These are phyloP conservation scores for Parauchenoglanis punctatus DNA, from an alignment of 2,797 vertebrate genomes.

Conservation along the genomic window DNA sequence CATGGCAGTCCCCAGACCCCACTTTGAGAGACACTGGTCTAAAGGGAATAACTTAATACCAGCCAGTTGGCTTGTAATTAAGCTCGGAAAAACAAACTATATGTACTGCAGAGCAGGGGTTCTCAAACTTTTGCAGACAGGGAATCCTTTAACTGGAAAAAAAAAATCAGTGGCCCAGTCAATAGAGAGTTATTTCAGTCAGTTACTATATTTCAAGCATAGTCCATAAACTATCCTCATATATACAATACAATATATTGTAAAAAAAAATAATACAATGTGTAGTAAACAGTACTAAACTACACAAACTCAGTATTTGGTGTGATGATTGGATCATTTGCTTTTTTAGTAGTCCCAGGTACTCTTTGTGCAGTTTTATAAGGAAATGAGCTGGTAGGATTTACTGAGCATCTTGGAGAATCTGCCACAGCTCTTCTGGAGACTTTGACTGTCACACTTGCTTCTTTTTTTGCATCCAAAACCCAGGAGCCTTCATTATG, in stretches of 20 bases:
- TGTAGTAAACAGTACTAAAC: too few species aligned
- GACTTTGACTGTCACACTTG: too few species aligned
- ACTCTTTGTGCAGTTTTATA: too few species aligned
- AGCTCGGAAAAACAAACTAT: conserved; percentile 10
- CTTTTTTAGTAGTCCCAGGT: too few species aligned
- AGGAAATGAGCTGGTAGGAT: too few species aligned
- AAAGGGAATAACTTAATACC: conserved; percentile 18
- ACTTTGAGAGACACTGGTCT: neutral
- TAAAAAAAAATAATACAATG: too few species aligned
- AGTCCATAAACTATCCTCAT: neutral
- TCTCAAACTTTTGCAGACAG: neutral
- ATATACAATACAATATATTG: neutral
- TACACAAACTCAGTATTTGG: too few species aligned
- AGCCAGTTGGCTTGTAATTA: conserved; percentile 5
- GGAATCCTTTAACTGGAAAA: neutral
- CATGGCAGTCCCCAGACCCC: neutral
- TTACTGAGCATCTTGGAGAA: too few species aligned
- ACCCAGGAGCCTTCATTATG: too few species aligned
- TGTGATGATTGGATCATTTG: too few species aligned
- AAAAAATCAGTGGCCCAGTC: neutral
- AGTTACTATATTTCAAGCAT: neutral
- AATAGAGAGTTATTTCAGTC: neutral
- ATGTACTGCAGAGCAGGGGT: neutral
- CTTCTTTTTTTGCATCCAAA: too few species aligned
- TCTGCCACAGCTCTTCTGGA: too few species aligned